Conservation (phyloP, 2,888 invertebrate species). For the Glomeris marginata region DNA sequence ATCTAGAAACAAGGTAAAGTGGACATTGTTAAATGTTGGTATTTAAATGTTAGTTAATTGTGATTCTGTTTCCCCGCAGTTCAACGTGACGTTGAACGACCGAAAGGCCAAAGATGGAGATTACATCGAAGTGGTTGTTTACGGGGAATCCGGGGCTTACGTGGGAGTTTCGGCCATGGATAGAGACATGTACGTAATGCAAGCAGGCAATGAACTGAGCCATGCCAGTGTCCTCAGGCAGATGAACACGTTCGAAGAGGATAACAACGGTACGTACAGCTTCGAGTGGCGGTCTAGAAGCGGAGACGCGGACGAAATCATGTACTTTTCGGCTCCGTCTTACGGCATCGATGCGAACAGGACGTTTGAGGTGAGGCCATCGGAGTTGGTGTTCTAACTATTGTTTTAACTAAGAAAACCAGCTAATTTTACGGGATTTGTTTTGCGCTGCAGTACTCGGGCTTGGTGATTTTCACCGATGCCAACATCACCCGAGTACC, state of each 20-base stretch:
- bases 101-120: conserved; percentile 86
- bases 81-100: conserved; percentile 51
- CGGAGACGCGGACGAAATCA: conserved; percentile 67
- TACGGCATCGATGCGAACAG: conserved; percentile 87
- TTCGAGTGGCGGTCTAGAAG: conserved; percentile 73
- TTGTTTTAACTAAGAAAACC: background rate
- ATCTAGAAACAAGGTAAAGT: conserved; percentile 64
- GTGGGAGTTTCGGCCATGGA: conserved; percentile 84
- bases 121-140: conserved; percentile 81
- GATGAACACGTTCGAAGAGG: conserved; percentile 75
- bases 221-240: conserved; percentile 73
- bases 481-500: conserved; percentile 38
- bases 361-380: conserved; percentile 51
- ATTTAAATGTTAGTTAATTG: background rate
- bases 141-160: conserved; percentile 86
- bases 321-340: conserved; percentile 75
- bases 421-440: conserved; percentile 3
- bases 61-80: conserved; percentile 21
- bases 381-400: background rate
- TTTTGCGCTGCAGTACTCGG: conserved; percentile 39
- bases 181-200: conserved; percentile 77
- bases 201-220: conserved; percentile 77
- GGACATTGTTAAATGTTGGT: background rate
- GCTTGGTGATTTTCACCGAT: conserved; percentile 80
- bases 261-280: conserved; percentile 65